phyloP scores from a whole-genome alignment of 1,140 invertebrate species.

The Drosophila subpulchrella region DNA sequence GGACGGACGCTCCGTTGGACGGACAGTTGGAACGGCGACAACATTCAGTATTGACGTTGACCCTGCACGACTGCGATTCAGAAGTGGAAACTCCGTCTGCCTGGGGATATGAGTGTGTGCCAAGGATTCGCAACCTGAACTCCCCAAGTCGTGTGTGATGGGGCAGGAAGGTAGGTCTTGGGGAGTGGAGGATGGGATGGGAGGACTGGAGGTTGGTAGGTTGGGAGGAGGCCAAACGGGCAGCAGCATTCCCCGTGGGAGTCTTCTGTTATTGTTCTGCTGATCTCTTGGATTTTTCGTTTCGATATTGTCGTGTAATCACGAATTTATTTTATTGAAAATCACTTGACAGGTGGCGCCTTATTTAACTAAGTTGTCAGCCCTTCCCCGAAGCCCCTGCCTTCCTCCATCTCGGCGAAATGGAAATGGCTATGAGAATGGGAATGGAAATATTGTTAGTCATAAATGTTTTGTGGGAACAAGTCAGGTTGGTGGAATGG shows the following conservation, averaged over 20 bases:
- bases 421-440: slow-evolving; percentile 36
- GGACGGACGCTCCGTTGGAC: slow-evolving; percentile 20
- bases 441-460: slow-evolving; percentile 32
- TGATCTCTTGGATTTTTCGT: slow-evolving; percentile 77
- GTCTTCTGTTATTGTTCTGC: slow-evolving; percentile 79
- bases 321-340: slow-evolving; percentile 84
- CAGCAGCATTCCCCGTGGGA: slow-evolving; percentile 71
- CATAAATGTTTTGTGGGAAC: slow-evolving; percentile 41
- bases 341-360: slow-evolving; percentile 84
- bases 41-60: slow-evolving; percentile 76
- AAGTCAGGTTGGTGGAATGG: slow-evolving; percentile 1
- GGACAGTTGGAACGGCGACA: slow-evolving; percentile 49
- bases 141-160: slow-evolving; percentile 66
- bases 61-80: slow-evolving; percentile 81
- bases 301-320: slow-evolving; percentile 81
- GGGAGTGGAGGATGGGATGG: neutral
- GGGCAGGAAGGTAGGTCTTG: slow-evolving; percentile 10
- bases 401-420: neutral
- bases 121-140: slow-evolving; percentile 65
- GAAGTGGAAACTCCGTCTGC: slow-evolving; percentile 61
- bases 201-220: neutral
- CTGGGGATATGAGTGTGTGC: slow-evolving; percentile 32
- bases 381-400: slow-evolving; percentile 7
- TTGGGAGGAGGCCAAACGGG: neutral
- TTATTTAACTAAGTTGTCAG: slow-evolving; percentile 83